Base-by-base conservation (phyloP, 2,888 invertebrate species). In the Linyphia triangularis region DNA sequence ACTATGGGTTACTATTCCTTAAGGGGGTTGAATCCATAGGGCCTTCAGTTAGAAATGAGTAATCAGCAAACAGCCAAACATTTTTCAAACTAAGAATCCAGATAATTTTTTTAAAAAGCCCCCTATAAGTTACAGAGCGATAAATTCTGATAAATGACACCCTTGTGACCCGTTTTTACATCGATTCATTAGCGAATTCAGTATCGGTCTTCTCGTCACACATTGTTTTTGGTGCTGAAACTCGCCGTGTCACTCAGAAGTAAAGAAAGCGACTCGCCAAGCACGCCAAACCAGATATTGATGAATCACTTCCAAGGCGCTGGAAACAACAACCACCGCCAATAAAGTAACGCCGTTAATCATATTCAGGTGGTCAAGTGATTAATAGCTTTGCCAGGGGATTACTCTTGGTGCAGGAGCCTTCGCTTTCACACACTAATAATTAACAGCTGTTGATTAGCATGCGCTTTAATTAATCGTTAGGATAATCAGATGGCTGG, bases 401-500 rank as follows among this genome's bases (percentile, higher is more conserved):
- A 63, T 65, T 67, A 75, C 75, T 82, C 81, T 81, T 67, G 37
- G 73, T 57, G 37, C 37, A 30, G 30, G 73, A 63, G 26, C 33
- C 19, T n/a, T 30, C 26, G 16, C 28, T 30, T 57, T 37, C 57
- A 28, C 43, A 13, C 67, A 22, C 73, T 75, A 88, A 88, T 88
- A 88, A 88, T 88, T 88, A 88, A 69, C 86, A 88, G 86, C 86
- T 81, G 86, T 88, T 88, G 86, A 88, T 88, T 88, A 88, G 86
- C 16, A 51, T 59, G 81, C 22, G 59, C 51, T 81, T 73, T 81
- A 75, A 88, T 88, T 81, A 82, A 81, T 88, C 61, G 77, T 33
- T 61, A 30, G 61, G 77, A 73, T 73, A 73, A 83, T 73, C 73
- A 69, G 75, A 67, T 57, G 69, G 61, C 67, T 40, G 37, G 67